phyloP scores from a whole-genome alignment of 2,797 vertebrate genomes.

The Bradypus variegatus region DNA sequence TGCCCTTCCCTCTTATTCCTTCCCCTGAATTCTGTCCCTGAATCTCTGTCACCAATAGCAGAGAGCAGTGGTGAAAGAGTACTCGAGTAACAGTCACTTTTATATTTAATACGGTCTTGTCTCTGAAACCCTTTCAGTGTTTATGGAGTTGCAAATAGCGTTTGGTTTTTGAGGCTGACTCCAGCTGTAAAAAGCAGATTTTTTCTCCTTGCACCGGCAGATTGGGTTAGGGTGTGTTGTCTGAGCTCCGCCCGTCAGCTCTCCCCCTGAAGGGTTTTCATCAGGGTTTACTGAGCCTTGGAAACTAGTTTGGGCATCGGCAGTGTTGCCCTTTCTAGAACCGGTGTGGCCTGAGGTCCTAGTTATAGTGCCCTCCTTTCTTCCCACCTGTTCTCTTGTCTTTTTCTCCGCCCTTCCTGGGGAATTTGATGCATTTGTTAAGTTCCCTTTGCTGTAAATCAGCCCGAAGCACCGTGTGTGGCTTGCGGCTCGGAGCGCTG shows the following conservation, averaged over 20 bases:
- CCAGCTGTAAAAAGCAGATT: background rate
- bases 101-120: too few relatives aligned
- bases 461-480: background rate
- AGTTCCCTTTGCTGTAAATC: background rate
- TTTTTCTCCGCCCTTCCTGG: background rate
- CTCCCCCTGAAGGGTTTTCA: background rate
- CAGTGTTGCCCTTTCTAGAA: accelerated
- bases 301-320: accelerated
- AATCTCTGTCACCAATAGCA: background rate
- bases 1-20: too few relatives aligned
- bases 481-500: background rate
- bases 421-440: background rate
- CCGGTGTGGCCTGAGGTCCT: too few relatives aligned
- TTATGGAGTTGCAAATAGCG: too few relatives aligned
- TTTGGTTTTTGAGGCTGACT: too few relatives aligned
- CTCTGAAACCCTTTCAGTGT: too few relatives aligned
- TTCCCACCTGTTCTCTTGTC: accelerated
- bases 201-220: background rate
- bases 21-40: background rate
- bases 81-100: too few relatives aligned
- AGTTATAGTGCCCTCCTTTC: background rate
- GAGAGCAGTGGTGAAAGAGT: background rate
- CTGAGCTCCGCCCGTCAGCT: background rate
- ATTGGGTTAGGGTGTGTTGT: background rate
- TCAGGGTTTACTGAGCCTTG: too few relatives aligned